Percentiles rank a stretch among this genome's conserved stretches.
phyloP scores from a whole-genome alignment of 2,797 vertebrate species.

The Varecia variegata region DNA sequence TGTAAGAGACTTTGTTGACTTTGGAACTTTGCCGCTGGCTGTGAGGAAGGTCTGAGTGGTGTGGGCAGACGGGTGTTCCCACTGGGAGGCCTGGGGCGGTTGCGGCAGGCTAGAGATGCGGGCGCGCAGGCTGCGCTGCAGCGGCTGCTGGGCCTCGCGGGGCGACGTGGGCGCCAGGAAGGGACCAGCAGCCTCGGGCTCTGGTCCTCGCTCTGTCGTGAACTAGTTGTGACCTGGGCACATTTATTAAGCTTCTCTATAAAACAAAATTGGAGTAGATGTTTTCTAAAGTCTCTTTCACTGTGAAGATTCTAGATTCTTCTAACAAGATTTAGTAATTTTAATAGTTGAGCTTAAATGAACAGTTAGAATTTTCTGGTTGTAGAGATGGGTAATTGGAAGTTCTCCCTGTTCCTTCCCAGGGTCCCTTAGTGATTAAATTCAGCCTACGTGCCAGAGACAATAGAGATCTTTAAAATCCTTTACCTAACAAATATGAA shows the following conservation, averaged over 20 bases:
- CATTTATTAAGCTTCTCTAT: not conserved
- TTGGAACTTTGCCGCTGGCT: not conserved
- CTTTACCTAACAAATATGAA: not conserved
- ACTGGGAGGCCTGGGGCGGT: rapidly evolving
- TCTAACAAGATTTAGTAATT: not conserved
- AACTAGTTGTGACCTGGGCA: not conserved
- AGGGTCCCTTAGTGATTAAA: not conserved
- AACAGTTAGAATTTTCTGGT: not conserved
- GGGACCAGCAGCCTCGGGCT: rapidly evolving
- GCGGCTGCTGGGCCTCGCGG: not conserved
- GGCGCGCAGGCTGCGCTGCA: not conserved
- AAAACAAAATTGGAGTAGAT: not conserved
- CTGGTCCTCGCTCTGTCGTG: not conserved
- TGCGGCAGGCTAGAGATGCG: rapidly evolving
- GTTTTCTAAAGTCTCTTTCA: not conserved
- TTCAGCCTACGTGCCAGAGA: not conserved
- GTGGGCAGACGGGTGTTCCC: no score
- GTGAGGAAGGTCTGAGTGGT: not conserved
- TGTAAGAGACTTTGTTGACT: no score
- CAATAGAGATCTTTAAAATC: not conserved
- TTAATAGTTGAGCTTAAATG: not conserved
- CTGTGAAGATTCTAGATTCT: not conserved
- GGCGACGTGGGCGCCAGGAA: rapidly evolving
- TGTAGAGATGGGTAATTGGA: not conserved
- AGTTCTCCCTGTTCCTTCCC: not conserved